These are phyloP conservation scores for Temnopleurus reevesii DNA, from an alignment of 53 echinoderm and acorn worm species.

Conservation along the genomic window DNA sequence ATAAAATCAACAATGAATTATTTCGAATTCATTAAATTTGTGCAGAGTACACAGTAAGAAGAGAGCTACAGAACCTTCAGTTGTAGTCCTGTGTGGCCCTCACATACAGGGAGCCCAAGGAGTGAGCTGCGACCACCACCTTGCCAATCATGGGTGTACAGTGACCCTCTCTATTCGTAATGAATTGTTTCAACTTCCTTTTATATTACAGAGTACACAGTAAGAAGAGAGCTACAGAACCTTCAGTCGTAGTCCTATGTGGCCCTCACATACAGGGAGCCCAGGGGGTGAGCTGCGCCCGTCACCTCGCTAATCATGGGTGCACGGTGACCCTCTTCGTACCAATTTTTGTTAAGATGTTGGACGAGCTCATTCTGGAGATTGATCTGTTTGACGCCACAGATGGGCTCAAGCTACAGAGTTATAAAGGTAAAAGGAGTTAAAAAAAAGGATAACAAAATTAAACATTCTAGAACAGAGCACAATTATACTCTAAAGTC, in stretches of 20 bases:
- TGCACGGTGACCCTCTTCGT: conserved; percentile 79
- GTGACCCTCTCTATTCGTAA: conserved; percentile 83
- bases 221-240: conserved; percentile 22
- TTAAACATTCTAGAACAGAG: no score
- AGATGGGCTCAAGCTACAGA: conserved; percentile 72
- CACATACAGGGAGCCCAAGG: conserved; percentile 97
- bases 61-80: conserved; percentile 47
- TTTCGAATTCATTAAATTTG: no score
- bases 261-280: conserved; percentile 95
- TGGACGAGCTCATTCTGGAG: conserved; percentile 71
- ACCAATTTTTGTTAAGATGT: conserved; percentile 85
- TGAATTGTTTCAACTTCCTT: no score
- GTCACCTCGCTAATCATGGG: conserved; percentile 85
- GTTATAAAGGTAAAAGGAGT: conserved; percentile 69
- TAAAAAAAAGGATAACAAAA: no score
- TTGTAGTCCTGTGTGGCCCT: conserved; percentile 84
- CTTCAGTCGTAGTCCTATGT: conserved; percentile 77
- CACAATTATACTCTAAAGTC: no score
- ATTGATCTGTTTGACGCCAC: conserved; percentile 75
- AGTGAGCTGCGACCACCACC: conserved; percentile 83
- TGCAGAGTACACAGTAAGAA: conserved; percentile 9
- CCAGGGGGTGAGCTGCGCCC: conserved; percentile 91
- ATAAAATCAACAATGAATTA: no score
- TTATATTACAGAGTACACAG: background rate
- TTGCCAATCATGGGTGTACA: conserved; percentile 78